Evolutionary conservation across 1,140 invertebrate species (phyloP), one percentile per base, ranked within the genome.

Genomic region (Helicoverpa zea): DNA sequence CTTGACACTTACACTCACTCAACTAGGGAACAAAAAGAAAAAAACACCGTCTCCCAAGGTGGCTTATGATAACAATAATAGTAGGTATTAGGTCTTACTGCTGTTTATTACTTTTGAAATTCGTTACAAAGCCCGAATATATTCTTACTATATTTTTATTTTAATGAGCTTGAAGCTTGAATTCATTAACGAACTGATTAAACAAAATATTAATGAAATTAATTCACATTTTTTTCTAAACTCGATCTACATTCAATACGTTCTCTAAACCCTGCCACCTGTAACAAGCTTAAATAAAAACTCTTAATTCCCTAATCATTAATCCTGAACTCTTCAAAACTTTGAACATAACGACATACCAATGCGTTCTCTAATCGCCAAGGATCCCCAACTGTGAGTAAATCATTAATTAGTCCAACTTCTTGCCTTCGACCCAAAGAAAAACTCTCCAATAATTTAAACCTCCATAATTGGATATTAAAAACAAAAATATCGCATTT

Each of bases 381-480:
- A 63, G 83, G 83, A 83, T 81, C 84, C 84, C 89, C 89, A 84
- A 86, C 87, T 86, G 88, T 81, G 89, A 90, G 84, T 84, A 88
- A 87, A 91, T 92, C 93, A 94, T 94, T 93, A 94, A 94, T 93
- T 94, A 94, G 91, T 89, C 84, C 87, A 83, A 82, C 79, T 43
- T 88, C 87, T 89, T 89, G 89, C 86, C 89, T 84, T 86, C 82
- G 82, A 88, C 87, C 79, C 79, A 80, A 88, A 86, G 86, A 84
- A 90, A 88, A 87, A 91, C 79, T 89, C 81, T 78, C 87, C 64
- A 88, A 90, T 89, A 88, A 88, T 89, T 88, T 87, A 81, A 81
- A 80, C 82, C 86, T 80, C 83, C 88, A 90, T 93, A 93, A 94
- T 93, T 93, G 92, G 92, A 89, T 91, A 86, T 89, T 90, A 93